Base-by-base conservation (phyloP, 2,888 invertebrate species). In the Asteroscopus sphinx region DNA sequence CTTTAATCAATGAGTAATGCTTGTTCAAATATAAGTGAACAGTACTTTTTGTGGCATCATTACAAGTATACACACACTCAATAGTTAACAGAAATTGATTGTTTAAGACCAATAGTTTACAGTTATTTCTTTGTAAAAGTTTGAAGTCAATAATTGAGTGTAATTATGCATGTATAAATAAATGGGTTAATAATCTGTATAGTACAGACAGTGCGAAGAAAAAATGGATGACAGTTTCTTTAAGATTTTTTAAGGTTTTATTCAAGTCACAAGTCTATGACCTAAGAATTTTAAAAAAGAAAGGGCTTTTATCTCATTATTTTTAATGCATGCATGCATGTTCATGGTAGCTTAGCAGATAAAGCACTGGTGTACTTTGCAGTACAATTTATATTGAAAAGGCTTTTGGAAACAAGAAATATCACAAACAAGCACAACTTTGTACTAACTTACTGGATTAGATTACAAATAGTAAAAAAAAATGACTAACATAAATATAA, bases 81-180 rank as follows among this genome's bases (percentile, higher is more conserved):
- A 26, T 21, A 48, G 28, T 6, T 37, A 45, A 36, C 41, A 41
- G 12, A 28, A 35, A 45, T 13, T 9, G 16, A 67, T 67, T 67
- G 36, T 46, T 53, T 32, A 28, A 32, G 25, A 48, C 17, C 37
- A 61, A 26, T 49, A 59, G n/a, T 21, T 21, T 40, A 68, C 51
- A 35, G 59, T 65, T 54, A 51, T 21, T 26, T 44, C 13, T 39
- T 40, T 35, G 40, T 45, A 45, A 13, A 33, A 35, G 33, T 46
- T 58, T 49, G 6, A 33, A 33, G 44, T 51, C 42, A 54, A 59
- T 65, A 59, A 45, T 46, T 64, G 16, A 64, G 37, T 13, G 13
- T 33, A 28, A 32, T 60, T 33, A 28, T 32, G 60, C 51, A 48
- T 35, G 35, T 28, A 60, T 47, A 39, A 52, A 46, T 39, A 48